Evolutionary conservation across 1,140 invertebrate genomes (phyloP), one percentile per base, ranked within the genome.

Genomic region (Drosophila jambulina): DNA sequence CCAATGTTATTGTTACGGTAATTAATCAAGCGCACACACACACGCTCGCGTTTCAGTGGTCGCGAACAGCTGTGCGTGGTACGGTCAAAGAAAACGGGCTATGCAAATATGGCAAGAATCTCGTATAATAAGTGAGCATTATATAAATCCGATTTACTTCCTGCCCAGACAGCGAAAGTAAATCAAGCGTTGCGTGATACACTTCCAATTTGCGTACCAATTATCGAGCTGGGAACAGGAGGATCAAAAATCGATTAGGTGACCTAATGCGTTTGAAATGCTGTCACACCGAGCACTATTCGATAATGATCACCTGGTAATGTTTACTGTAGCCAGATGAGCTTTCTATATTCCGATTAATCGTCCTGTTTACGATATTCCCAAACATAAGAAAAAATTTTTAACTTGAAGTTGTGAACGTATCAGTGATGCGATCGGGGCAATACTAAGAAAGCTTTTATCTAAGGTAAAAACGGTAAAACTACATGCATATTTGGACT

Each of bases 11-110:
- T 80, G 70, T 63, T 67, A 48, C 61, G 63, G 59, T 69, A 82
- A 82, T 82, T 82, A 82, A 82, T 82, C 74, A 78, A 78, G 42
- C 15, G 34, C 45, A 27, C 54, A 49, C n/a, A 54, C 36, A 62
- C n/a, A 53, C 15, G 8, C 34, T n/a, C 34, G 17, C 25, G 15
- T 43, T 32, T 56, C 19, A 21, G 34, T 38, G 53, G 53, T n/a
- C 53, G 53, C 53, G 15, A 59, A 77, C 78, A 77, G 71, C 67
- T 86, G 74, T 82, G 80, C 80, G 80, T 82, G 82, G 82, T 81
- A 40, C 36, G 42, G 49, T 27, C 36, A 25, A n/a, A 36, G 64
- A 54, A 82, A 78, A 75, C 71, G 61, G 42, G 68, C 75, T 80
- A 74, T 75, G 76, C 72, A 61, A 81, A 82, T 82, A 80, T 51